Evolutionary conservation across 2,888 invertebrate species (phyloP), one percentile per base, ranked within the genome.

Genomic region (Andrena bucephala): DNA sequence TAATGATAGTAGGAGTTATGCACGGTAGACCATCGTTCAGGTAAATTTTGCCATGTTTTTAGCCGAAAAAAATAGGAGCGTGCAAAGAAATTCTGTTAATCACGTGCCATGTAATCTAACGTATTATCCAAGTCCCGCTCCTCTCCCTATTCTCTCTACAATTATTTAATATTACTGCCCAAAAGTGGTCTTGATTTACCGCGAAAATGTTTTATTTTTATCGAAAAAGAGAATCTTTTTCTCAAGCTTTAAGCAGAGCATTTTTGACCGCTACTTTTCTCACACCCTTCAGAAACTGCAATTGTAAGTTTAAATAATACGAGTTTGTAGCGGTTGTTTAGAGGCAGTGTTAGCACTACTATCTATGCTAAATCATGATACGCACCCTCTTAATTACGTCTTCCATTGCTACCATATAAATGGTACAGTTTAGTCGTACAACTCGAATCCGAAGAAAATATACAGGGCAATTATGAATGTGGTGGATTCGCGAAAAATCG

Each of bases 101-200:
- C 10, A 2, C 24, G 69, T 77, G 63, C 54, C 57, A 65, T 79
- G 76, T 62, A 33, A 20, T 48, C 27, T 16, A 54, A 65, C 6
- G 4, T 8, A 24, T 57, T 27, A 5, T 42, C 5, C 20, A 8
- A 52, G 20, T 20, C 20, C 20, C 8, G 4, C 24, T 57, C 57
- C 24, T 57, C 27, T 57, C 57, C 13, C 57, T 57, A 3, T 24
- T 54, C 10, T 24, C 20, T 27, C 10, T 24, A 20, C 10, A 20
- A 54, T 20, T 54, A 20, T 54, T 24, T 24, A 52, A 54, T 27
- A 42, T 71, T 73, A 80, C 80, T 74, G 84, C 80, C 80, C 52
- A 65, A 16, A 42, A 77, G 77, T 81, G 81, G 84, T 84, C 65
- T 77, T 77, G 71, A 80, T 76, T 67, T 76, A 59, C 71, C 65